Base-by-base conservation (phyloP, 2,888 invertebrate genomes). In the Macrosoma leucophasiata region DNA sequence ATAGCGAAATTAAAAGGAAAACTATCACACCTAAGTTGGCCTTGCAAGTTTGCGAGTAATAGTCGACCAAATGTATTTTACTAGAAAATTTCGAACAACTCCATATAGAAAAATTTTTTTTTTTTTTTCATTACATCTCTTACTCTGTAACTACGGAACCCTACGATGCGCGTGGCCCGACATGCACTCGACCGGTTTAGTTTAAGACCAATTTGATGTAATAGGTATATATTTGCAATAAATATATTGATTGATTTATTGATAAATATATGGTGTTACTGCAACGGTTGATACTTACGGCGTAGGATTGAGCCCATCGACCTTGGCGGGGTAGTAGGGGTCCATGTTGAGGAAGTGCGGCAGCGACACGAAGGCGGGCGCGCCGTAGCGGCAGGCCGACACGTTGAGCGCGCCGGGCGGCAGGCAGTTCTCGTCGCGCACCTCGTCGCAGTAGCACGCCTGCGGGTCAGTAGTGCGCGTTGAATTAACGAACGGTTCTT, bases 301-400 rank as follows among this genome's bases (percentile, higher is more conserved):
- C 0, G 86, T 74, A 0, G 95, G 93, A 0, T 78, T 58, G 57
- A 95, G 66, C 0, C 95, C 95, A 0, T 75, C 73, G 0, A 96
- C 81, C 20, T 85, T 85, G 34, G 85, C 55, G 6, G 79, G 58
- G 55, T 93, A 94, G 43, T 76, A 76, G 0, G 87, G 84, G 69
- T 94, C 92, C 0, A 91, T 89, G 53, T 91, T 65, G 48, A 91
- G 89, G 75, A 95, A 95, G 66, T 96, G 95, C 1, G 96, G 95
- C 51, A 90, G 88, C 0, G 93, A 91, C 13, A 94, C 87, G 68
- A 91, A 92, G 8, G 91, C 92, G 0, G 96, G 95, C n/a, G 95
- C 93, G 29, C 91, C 91, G 68, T 84, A 90, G 41, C 91, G 89
- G 58, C 94, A 94, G 14, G 69, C 65, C 1, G 92, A 91, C 48